Conservation (phyloP, 2,113 vertebrate genomes). For the Phoxinus phoxinus region DNA sequence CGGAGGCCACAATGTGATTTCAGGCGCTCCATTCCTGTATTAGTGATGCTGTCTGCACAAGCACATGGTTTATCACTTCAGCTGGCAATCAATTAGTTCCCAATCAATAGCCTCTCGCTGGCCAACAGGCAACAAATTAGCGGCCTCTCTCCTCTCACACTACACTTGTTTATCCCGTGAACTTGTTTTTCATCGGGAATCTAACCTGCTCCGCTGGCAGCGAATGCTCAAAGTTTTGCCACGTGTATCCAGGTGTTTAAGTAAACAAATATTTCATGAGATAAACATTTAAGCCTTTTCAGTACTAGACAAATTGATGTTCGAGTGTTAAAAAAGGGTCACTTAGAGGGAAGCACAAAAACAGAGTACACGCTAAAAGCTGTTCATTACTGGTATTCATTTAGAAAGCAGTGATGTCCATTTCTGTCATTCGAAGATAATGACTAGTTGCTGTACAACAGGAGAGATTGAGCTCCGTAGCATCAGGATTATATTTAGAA, state of each 20-base stretch:
- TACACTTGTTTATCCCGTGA: conserved; percentile 36
- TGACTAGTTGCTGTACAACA: background rate
- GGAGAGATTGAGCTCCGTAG: background rate
- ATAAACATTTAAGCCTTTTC: background rate
- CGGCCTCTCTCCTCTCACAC: conserved; percentile 40
- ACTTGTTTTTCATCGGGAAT: conserved; percentile 38
- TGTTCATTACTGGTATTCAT: conserved; percentile 17
- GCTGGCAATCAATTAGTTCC: conserved; percentile 58
- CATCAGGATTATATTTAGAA: background rate
- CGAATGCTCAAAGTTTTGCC: background rate
- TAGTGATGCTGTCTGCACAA: conserved; percentile 45
- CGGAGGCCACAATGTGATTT: conserved; percentile 30
- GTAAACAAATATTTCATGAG: conserved; percentile 6
- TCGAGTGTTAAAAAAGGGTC: background rate
- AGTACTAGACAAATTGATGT: background rate
- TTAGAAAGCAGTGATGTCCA: background rate
- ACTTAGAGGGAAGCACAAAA: background rate
- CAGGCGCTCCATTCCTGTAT: conserved; percentile 32
- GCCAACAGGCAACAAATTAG: conserved; percentile 55
- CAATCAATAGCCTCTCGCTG: conserved; percentile 51
- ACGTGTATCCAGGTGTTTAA: conserved; percentile 18
- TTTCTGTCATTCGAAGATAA: background rate
- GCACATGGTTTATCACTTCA: conserved; percentile 54
- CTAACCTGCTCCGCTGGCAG: background rate
- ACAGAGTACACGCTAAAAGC: background rate